Evolutionary conservation across 2,888 invertebrate species (phyloP), one percentile per base, ranked within the genome.

Genomic region (Parnassius smintheus): DNA sequence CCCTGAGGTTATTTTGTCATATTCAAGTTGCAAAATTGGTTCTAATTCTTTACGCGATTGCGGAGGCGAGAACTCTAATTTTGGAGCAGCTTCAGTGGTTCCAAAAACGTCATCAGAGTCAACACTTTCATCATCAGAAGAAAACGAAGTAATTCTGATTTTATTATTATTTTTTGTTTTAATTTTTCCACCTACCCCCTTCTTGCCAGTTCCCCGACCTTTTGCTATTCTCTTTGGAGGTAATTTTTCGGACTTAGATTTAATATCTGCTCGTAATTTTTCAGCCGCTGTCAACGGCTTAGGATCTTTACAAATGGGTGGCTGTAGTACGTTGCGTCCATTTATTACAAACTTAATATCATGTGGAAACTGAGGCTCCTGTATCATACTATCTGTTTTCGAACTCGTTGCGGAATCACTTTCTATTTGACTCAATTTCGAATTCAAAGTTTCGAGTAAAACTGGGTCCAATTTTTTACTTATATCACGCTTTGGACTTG

Each of bases 21-120:
- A 95, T 77, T 95, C 95, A 64, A 93, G 93, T 75, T 95, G 94
- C 46, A 95, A 79, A 65, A 95, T 95, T 0, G 95, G 95, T 78
- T 95, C 95, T 72, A 95, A 93, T 76, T 95, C 95, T 81, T 95
- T 95, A 9, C 95, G 92, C 49, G 95, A 95, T 75, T 95, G 95
- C 2, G 95, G 95, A 2, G 95, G 95, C 12, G 95, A 95, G 80
- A 95, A 95, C 76, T 95, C 95, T 48, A 95, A 87, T 72, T 94
- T 93, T 9, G 95, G 95, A 63, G 95, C 95, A 13, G 95, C 95
- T 83, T 95, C 95, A 0, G 95, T 94, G 41, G 95, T 95, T 42
- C 95, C 95, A 76, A 95, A 95, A 1, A 95, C 95, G 80, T 95
- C 95, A 80, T 95, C 95, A 0, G 95, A 95, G 83, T 95, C 95